Base-by-base conservation (phyloP, 37 sponge, comb jelly and placozoan species). In the Ephydatia muelleri region DNA sequence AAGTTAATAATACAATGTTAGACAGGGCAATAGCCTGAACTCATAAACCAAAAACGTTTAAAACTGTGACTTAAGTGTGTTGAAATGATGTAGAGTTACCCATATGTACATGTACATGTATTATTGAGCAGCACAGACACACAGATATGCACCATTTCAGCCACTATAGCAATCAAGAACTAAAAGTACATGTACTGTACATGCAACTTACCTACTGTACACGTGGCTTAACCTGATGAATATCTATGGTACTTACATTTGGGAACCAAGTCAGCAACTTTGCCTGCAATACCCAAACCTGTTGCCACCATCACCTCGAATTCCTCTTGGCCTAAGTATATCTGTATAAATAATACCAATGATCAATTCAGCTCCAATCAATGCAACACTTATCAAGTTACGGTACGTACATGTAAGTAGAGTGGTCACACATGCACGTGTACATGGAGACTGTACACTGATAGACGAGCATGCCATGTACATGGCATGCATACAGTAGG, bases 271-370 rank as follows among this genome's bases (percentile, higher is more conserved):
- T 48, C 38, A 13, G 40, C 64, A 6, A 83, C 21, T 16, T 47
- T 57, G 33, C 79, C 83, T 0, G 47, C 80, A 65, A 83, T 49
- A 1, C 0, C 36, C 34, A 27, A 70, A 34, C 78, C 82, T 68
- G 82, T 68, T 67, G 39, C 65, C 34, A 28, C 68, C 8, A 75
- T 19, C 32, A n/a, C 22, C 49, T 82, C 79, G 68, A 85, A 49
- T 75, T 85, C 86, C 29, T 90, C 86, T 31, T 81, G 82, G 21
- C 86, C 86, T 81, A 90, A 43, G 30, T 64, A 81, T 23, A 85
- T 35, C 76, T 85, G 26, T 38, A 66, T n/a, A 14, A 71, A 67
- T 35, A 38, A 27, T 9, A 12, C 1, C 16, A 14, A 19, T 22
- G 37, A 34, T 47, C 0, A 43, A 43, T 12, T 14, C 21, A 66